Evolutionary conservation across 1,140 invertebrate species (phyloP), one percentile per base, ranked within the genome.

Genomic region (Hycleus phaleratus): DNA sequence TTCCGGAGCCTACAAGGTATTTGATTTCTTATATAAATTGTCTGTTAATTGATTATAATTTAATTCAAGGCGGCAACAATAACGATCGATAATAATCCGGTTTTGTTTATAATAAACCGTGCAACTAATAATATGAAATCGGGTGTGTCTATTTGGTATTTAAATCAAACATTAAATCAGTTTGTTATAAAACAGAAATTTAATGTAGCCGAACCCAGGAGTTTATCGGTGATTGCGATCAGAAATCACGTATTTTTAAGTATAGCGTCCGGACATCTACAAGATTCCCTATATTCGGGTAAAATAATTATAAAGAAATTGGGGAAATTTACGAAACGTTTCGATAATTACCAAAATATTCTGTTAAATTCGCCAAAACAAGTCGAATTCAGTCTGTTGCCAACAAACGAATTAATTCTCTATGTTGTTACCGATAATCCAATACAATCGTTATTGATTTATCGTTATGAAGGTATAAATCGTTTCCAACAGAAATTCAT

Each of bases 381-480:
- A 58, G 58, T 71, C 2, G 53, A 69, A 51, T 66, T 71, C 49
- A 49, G 56, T 26, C 46, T 63, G 7, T 52, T 71, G 32, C 63
- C 69, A 7, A 61, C 66, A 44, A 59, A 67, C 24, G 67, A 71
- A 59, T 59, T 71, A 26, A 46, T 69, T 26, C 53, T 71, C n/a
- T 68, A 68, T 49, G 52, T 69, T 7, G 49, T 68, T 42, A 64
- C 60, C n/a, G 58, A 65, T 38, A 65, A 59, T 54, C 64, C 61
- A 4, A 58, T 62, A 6, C 59, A 67, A 46, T 59, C 65, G 5
- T 51, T 69, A 11, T 11, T 52, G 10, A 47, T 68, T 40, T 71
- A 64, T 45, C 26, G 56, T 10, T 69, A 69, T 42, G 38, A 62
- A 40, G 69, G 69, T 26, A 61, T 69, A 38, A 57, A 50, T 8